Conservation (phyloP, 2,797 vertebrate species). For the Onychomys leucogaster region DNA sequence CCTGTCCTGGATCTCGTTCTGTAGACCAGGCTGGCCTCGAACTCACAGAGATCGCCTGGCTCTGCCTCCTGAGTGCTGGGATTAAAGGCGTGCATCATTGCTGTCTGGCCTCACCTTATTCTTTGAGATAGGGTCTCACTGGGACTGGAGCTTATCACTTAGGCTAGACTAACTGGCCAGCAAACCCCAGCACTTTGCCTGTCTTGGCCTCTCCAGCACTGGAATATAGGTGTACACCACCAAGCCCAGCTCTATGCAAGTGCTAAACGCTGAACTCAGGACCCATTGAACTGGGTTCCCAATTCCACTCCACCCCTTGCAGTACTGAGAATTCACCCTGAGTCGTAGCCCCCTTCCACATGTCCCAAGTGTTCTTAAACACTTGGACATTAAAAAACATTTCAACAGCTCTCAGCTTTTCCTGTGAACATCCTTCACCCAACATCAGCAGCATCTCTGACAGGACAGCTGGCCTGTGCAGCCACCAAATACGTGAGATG, state of each 20-base stretch:
- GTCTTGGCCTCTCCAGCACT: neutral
- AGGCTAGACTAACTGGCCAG: neutral
- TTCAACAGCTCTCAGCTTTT: neutral
- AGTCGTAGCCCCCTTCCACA: neutral
- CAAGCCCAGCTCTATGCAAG: neutral
- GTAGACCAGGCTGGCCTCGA: too few species aligned
- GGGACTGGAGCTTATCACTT: neutral
- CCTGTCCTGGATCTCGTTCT: too few species aligned
- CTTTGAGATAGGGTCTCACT: neutral
- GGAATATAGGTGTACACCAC: neutral
- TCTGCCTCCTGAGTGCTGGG: too few species aligned
- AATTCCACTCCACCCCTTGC: neutral
- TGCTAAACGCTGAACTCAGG: neutral
- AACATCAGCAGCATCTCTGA: neutral
- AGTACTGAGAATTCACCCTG: neutral
- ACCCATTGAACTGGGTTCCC: too few species aligned
- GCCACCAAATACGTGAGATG: neutral
- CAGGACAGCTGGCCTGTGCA: neutral
- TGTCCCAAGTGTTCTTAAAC: neutral
- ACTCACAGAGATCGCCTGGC: too few species aligned
- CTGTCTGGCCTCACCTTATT: neutral
- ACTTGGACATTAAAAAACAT: neutral
- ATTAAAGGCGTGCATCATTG: too few species aligned
- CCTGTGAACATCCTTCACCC: conserved; percentile 4
- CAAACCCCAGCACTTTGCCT: neutral